phyloP scores from a whole-genome alignment of 2,888 invertebrate species.

The Leptura quadrifasciata region DNA sequence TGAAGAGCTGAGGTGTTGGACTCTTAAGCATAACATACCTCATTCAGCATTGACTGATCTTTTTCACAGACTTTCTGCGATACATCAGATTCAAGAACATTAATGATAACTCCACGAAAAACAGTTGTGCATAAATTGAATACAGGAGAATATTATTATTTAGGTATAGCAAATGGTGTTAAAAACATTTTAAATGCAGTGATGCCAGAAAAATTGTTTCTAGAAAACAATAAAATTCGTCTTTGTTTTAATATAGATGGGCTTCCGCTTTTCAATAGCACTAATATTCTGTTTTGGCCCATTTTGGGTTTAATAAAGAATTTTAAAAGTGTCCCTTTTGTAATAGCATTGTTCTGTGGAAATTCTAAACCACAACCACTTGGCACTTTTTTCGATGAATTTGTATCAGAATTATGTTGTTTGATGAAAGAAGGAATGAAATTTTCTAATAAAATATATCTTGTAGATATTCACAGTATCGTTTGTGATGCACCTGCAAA shows the following conservation, averaged over 20 bases:
- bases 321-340: conserved; percentile 39
- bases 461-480: conserved; percentile 40
- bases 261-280: conserved; percentile 23
- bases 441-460: conserved; percentile 40
- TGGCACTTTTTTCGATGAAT: conserved; percentile 43
- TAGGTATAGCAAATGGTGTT: conserved; percentile 13
- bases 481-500: conserved; percentile 48
- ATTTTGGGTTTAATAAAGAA: conserved; percentile 26
- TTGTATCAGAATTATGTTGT: conserved; percentile 41
- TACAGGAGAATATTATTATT: conserved; percentile 6
- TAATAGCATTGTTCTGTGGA: conserved; percentile 48
- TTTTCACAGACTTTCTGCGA: conserved; percentile 5
- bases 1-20: conserved; percentile 11
- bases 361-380: conserved; percentile 46
- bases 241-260: conserved; percentile 33
- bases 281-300: conserved; percentile 26
- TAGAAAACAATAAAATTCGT: conserved; percentile 7
- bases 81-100: conserved; percentile 22
- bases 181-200: conserved; percentile 9
- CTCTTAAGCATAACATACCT: conserved; percentile 10
- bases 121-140: not conserved
- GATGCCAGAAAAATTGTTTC: not conserved
- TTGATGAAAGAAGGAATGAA: conserved; percentile 27
- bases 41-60: conserved; percentile 21
- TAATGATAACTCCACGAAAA: not conserved